phyloP scores from a whole-genome alignment of 2,797 vertebrate species.

The Eulemur mongoz region DNA sequence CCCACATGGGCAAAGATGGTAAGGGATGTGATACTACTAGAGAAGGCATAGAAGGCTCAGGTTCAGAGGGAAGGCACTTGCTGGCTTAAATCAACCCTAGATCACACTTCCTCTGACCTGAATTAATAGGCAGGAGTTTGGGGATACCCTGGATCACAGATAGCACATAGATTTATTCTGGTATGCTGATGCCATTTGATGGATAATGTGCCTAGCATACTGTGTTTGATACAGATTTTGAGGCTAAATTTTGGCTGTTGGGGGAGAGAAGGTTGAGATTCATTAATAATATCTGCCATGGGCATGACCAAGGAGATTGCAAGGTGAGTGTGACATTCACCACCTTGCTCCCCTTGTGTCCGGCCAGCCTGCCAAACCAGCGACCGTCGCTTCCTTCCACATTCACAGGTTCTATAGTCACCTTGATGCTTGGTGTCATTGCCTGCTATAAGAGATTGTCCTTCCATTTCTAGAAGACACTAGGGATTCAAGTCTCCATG shows the following conservation, averaged over 20 bases:
- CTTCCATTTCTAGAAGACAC: conserved; percentile 13
- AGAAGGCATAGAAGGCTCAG: background rate
- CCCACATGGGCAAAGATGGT: background rate
- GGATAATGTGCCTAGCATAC: background rate
- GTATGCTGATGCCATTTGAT: background rate
- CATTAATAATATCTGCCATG: background rate
- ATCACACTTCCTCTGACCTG: background rate
- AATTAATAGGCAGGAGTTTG: background rate
- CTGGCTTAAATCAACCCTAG: background rate
- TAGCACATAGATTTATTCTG: background rate
- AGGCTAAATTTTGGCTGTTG: background rate
- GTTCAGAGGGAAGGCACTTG: background rate
- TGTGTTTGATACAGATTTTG: background rate
- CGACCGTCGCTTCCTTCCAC: background rate
- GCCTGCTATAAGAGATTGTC: background rate
- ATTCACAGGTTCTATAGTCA: background rate
- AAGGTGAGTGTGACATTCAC: background rate
- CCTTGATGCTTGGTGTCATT: background rate
- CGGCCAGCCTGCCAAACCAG: background rate
- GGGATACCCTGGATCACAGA: background rate
- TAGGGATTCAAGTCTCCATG: background rate
- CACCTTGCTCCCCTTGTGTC: background rate
- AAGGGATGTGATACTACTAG: background rate
- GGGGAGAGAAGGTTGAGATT: background rate
- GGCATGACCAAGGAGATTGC: background rate